Evolutionary conservation across 2,888 invertebrate species (phyloP).

Genomic region (Pachydiplax longipennis): DNA sequence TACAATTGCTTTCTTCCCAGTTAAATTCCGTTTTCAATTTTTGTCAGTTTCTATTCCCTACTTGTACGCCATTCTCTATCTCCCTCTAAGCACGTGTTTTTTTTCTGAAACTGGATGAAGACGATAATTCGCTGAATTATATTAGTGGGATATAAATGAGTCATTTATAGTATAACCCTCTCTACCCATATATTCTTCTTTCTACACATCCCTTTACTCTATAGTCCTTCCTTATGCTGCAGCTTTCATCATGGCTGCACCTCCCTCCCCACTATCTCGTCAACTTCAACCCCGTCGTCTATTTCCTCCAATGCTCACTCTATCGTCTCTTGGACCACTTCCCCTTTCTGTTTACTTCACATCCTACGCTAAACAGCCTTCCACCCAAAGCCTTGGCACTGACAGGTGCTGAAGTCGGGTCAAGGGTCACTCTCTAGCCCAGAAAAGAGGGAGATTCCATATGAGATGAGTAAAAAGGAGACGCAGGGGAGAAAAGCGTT

Average conservation of each 20-base stretch:
- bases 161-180: neutral
- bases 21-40: no score
- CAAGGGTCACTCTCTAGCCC: neutral
- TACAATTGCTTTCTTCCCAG: no score
- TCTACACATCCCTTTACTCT: no score
- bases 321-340: neutral
- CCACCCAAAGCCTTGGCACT: neutral
- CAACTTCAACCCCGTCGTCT: neutral
- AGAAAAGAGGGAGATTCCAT: neutral
- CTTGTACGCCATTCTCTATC: no score
- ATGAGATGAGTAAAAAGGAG: neutral
- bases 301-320: neutral
- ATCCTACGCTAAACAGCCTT: neutral
- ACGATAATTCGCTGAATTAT: no score
- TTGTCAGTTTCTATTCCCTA: no score
- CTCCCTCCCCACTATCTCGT: neutral
- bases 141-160: no score
- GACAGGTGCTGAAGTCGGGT: slow-evolving; percentile 26
- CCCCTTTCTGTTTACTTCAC: neutral
- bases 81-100: no score
- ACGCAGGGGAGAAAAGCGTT: neutral
- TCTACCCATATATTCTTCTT: neutral
- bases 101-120: no score
- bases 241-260: no score
- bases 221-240: no score